Evolutionary conservation across 2,797 vertebrate species (phyloP).

Genomic region (Melopsittacus undulatus): DNA sequence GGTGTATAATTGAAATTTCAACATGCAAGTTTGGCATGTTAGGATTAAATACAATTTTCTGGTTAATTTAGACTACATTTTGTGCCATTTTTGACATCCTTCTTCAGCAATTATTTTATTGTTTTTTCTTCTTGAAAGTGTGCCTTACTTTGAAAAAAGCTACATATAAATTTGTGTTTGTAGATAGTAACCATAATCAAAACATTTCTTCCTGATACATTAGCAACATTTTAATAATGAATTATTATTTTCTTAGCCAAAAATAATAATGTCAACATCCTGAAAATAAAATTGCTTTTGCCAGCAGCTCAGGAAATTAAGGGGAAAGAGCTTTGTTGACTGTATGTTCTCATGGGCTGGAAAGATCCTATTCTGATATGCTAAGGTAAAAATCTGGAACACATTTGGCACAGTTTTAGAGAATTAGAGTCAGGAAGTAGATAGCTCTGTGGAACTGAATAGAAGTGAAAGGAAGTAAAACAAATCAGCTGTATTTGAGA

Average conservation of each 20-base stretch:
- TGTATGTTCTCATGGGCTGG: not conserved
- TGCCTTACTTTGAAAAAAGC: not conserved
- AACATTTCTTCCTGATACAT: not conserved
- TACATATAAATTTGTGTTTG: not conserved
- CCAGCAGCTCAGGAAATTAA: slow-evolving; percentile 51
- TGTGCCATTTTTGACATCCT: not conserved
- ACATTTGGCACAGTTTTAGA: not conserved
- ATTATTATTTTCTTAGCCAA: slow-evolving; percentile 29
- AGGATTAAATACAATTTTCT: not conserved
- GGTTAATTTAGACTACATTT: not conserved
- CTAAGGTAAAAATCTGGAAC: not conserved
- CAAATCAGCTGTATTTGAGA: not conserved
- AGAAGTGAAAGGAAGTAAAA: not conserved
- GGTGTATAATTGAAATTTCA: not conserved
- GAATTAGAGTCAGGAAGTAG: slow-evolving; percentile 25
- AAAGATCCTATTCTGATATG: slow-evolving; percentile 2
- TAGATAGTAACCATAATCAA: not conserved
- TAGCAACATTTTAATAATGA: slow-evolving; percentile 20
- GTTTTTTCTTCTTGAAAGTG: not conserved
- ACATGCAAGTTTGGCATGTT: not conserved
- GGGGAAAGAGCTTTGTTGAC: slow-evolving; percentile 22
- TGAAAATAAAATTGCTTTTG: slow-evolving; percentile 53
- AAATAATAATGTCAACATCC: slow-evolving; percentile 36
- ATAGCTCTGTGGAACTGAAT: not conserved
- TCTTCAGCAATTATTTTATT: not conserved